phyloP scores from a whole-genome alignment of 64 coral and sea anemone species.

The Montipora foliosa region DNA sequence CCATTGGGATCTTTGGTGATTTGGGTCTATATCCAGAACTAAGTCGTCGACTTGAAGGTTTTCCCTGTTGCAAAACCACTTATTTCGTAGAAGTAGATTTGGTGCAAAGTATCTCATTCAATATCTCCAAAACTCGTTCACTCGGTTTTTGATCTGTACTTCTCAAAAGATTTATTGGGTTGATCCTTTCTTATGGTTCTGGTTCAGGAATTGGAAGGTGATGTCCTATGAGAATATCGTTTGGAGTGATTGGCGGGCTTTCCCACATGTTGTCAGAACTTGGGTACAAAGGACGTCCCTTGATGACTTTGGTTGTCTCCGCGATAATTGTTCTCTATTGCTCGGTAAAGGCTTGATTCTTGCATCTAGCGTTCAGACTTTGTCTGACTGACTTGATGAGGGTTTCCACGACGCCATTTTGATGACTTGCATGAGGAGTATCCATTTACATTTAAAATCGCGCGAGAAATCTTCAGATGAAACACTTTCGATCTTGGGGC shows the following conservation, averaged over 20 bases:
- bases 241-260: neutral
- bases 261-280: neutral
- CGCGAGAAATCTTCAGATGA: too few relatives aligned
- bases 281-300: too few relatives aligned
- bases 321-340: too few relatives aligned
- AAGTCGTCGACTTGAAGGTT: neutral
- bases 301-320: too few relatives aligned
- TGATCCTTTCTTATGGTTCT: too few relatives aligned
- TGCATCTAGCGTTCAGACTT: too few relatives aligned
- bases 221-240: neutral
- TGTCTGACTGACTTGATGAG: too few relatives aligned
- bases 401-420: too few relatives aligned
- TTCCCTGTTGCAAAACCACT: constrained; percentile 13
- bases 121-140: neutral
- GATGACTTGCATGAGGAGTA: too few relatives aligned
- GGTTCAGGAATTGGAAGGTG: neutral
- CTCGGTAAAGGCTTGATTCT: too few relatives aligned
- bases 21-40: neutral
- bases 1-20: neutral
- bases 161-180: neutral
- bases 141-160: neutral
- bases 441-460: too few relatives aligned
- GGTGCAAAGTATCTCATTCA: constrained; percentile 53
- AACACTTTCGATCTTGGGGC: too few relatives aligned
- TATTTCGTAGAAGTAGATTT: constrained; percentile 31